A percentile compares a stretch with the other conserved stretches of the same genome.
phyloP scores from a whole-genome alignment of 2,888 invertebrate species.

The Tenthredo distinguenda region DNA sequence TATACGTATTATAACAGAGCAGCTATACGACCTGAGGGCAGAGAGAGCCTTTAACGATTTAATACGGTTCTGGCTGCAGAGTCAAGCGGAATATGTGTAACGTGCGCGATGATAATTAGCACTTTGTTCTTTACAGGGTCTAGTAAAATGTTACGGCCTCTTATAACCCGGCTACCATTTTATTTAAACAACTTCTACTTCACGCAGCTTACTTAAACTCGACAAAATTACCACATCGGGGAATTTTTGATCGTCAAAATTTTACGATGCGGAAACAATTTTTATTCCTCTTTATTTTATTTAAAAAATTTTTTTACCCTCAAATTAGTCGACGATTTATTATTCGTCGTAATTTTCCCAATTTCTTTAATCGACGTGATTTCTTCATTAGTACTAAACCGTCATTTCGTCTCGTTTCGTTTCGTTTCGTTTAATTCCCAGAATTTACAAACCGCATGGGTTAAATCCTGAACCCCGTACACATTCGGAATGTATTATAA shows the following conservation, averaged over 20 bases:
- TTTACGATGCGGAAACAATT: no score
- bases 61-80: neutral
- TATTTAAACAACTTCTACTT: neutral
- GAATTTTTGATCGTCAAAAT: neutral
- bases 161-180: neutral
- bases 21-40: slow-evolving; percentile 21
- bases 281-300: no score
- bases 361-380: neutral
- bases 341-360: no score
- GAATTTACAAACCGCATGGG: neutral
- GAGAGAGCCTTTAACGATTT: slow-evolving; percentile 38
- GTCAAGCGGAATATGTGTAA: slow-evolving; percentile 12
- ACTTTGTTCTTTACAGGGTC: slow-evolving; percentile 35
- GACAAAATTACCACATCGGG: neutral
- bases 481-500: neutral
- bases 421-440: neutral
- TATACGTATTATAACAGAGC: neutral
- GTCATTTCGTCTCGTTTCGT: neutral
- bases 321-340: no score
- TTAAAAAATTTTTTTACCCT: no score
- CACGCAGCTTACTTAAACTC: neutral
- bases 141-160: neutral
- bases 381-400: neutral
- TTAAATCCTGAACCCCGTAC: neutral
- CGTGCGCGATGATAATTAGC: slow-evolving; percentile 26